phyloP scores from a whole-genome alignment of 2,797 vertebrate genomes.

The Neomorphus geoffroyi region DNA sequence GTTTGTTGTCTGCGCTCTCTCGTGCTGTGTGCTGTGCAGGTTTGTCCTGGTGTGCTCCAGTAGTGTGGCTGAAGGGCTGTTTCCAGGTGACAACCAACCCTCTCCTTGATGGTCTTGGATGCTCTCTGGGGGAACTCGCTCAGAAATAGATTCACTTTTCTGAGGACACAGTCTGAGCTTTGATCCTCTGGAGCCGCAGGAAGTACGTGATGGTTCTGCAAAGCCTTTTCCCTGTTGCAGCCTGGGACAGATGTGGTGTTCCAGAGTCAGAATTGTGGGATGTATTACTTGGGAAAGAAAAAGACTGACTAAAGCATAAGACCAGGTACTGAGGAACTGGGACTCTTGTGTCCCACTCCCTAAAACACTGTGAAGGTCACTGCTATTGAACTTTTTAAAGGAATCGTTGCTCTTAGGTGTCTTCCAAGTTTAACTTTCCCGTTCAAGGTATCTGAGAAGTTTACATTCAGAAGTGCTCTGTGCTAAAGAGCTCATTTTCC shows the following conservation, averaged over 20 bases:
- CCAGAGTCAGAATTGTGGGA: background rate
- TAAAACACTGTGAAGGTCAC: background rate
- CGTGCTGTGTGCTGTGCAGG: background rate
- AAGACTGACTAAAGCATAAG: background rate
- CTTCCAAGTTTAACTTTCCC: background rate
- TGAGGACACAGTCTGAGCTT: background rate
- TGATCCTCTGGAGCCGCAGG: background rate
- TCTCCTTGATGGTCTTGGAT: background rate
- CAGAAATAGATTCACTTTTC: background rate
- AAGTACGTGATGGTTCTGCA: background rate
- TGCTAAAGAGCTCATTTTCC: background rate
- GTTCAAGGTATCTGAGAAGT: background rate
- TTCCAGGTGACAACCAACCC: background rate
- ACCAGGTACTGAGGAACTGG: background rate
- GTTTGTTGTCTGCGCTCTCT: background rate
- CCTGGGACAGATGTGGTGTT: background rate
- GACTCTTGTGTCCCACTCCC: background rate
- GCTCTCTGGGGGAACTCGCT: background rate
- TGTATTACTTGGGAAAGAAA: background rate
- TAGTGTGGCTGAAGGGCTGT: background rate
- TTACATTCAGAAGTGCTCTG: background rate
- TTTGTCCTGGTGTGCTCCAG: background rate
- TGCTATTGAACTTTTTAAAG: background rate
- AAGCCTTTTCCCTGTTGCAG: background rate
- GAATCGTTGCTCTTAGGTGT: background rate